Base-by-base conservation (phyloP, 2,113 vertebrate species). In the Clupea harengus region DNA sequence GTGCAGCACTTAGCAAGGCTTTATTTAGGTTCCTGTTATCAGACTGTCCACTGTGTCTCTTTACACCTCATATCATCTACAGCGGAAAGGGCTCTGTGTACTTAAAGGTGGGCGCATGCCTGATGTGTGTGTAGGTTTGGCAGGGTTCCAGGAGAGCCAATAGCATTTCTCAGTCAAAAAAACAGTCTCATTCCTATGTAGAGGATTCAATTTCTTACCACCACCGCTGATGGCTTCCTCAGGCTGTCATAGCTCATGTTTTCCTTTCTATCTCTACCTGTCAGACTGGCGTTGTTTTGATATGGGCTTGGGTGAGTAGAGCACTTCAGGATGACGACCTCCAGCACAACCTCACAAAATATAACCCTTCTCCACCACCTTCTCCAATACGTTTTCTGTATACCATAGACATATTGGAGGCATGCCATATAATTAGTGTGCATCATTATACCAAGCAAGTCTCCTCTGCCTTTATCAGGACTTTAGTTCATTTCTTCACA, bases 21-120 rank as follows among this genome's bases (percentile, higher is more conserved):
- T 78, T 39, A 78, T 78, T 39, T 78, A 78, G 72, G 28, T 78
- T 78, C 32, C 32, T 78, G 25, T 78, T 78, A 78, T 78, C 72
- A 44, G 15, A 32, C 72, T 78, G 72, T 78, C 72, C 13, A 15
- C 32, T 78, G 28, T 15, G 28, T 78, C 72, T 78, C 72, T 78
- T 78, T 78, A 78, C 72, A 78, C 72, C 72, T 78, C 72, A 13
- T 18, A 78, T 32, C 13, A 78, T 78, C 72, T 39, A 78, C 28
- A 44, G 72, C 28, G 2, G 32, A 60, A 78, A 39, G 72, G 72
- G 72, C 72, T 32, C 25, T 72, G 64, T 72, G 25, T 72, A 72
- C 64, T 25, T 25, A 64, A 64, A n/a, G 64, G 7, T 72, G n/a
- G 64, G 25, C 1, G 32, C 11, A 15, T 10, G 72, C 32, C 32